phyloP scores from a whole-genome alignment of 2,888 invertebrate genomes.

The Leptinotarsa peninsularis region DNA sequence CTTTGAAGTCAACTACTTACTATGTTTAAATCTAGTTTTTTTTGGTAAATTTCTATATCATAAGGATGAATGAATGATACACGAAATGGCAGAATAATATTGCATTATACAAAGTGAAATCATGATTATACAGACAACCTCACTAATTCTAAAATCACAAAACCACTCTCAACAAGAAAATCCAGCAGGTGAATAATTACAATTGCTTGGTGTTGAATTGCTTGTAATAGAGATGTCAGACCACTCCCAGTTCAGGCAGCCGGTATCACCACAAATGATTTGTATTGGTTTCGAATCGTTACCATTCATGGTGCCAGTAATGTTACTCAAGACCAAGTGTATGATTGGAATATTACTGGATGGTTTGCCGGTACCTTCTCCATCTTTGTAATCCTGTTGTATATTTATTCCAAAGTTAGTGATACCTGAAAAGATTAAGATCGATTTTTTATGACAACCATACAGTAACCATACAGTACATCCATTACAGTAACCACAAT shows the following conservation, averaged over 20 bases:
- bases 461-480: too few species aligned
- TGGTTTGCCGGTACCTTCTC: constrained; percentile 40
- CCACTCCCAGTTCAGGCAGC: constrained; percentile 46
- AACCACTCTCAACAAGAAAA: constrained; percentile 14
- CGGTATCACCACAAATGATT: constrained; percentile 43
- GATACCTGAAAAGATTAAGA: constrained; percentile 35
- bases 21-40: too few species aligned
- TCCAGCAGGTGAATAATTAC: constrained; percentile 41
- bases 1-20: too few species aligned
- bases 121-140: too few species aligned
- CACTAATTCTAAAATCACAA: too few species aligned
- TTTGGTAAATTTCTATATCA: too few species aligned
- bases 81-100: too few species aligned
- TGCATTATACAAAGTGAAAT: too few species aligned
- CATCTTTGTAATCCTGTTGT: constrained; percentile 47
- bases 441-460: too few species aligned
- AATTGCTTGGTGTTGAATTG: constrained; percentile 31
- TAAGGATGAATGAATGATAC: too few species aligned
- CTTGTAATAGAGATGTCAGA: constrained; percentile 38
- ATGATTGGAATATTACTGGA: constrained; percentile 44
- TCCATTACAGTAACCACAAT: too few species aligned
- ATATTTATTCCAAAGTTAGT: constrained; percentile 46
- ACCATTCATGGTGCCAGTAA: constrained; percentile 33
- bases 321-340: constrained; percentile 33
- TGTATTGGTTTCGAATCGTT: constrained; percentile 36